Evolutionary conservation across 2,797 vertebrate genomes (phyloP), one percentile per base, ranked within the genome.

Genomic region (Silurus lanzhouensis): DNA sequence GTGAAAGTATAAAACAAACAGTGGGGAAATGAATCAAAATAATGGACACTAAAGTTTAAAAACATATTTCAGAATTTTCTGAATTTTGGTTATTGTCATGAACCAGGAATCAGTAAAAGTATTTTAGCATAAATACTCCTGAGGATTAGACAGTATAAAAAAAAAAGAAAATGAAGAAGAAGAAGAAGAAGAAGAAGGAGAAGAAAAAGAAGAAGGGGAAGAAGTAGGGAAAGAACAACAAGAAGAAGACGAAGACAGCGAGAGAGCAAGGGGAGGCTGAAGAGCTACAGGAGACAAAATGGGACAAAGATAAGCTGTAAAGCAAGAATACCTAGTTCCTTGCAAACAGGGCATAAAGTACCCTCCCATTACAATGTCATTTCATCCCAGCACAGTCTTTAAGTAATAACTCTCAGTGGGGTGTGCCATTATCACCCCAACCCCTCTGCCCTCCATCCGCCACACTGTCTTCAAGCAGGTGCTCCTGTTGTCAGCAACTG

Each of bases 391-490:
- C 68, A 84, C 84, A 88, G 89, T 89, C 88, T 91, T 90, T 91
- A 91, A 88, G 87, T 90, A 90, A 89, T 89, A 89, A 87, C 86
- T 87, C 89, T 84, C 90, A 84, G 90, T 87, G 83, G 90, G 89
- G 87, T 85, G 87, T 86, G 76, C 85, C 84, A 91, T 90, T 91
- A 88, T 89, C 85, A 83, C 64, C 74, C 76, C 85, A 83, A 87
- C 85, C 86, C 75, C 20, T 76, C 83, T 83, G 83, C 84, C 89
- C 87, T 81, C 86, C 83, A 87, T 85, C 85, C 25, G n/a, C 74
- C 84, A 83, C 64, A 61, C 86, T 55, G 76, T 64, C 82, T 72
- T 70, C 75, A 74, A 66, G 80, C 87, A 83, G 87, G 82, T 88
- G 83, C 86, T 89, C 89, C 89, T 57, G 85, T 86, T 89, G 86